Percentiles rank a stretch among this genome's conserved stretches.
phyloP scores from a whole-genome alignment of 2,888 invertebrate genomes.

The Morinoia aosen region DNA sequence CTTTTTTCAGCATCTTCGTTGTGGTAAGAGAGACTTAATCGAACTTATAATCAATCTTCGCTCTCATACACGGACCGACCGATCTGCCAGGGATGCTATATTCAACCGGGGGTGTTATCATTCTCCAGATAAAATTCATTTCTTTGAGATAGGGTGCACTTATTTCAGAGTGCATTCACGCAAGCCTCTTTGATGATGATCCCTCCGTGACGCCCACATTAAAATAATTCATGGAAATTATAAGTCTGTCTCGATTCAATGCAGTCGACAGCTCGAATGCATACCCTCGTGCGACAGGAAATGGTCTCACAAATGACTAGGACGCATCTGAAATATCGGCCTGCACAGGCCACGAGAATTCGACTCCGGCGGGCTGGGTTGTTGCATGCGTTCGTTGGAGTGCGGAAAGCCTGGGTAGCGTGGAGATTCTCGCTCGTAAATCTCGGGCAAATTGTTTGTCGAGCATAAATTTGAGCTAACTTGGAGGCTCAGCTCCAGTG shows the following conservation, averaged over 20 bases:
- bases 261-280: not conserved
- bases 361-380: not conserved
- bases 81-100: not conserved
- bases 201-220: not conserved
- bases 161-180: not conserved
- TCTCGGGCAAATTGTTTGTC: not conserved
- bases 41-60: not conserved
- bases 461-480: not conserved
- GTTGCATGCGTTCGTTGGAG: not conserved
- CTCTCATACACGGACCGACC: not conserved
- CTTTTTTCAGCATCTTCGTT: no score
- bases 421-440: not conserved
- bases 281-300: not conserved
- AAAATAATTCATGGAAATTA: not conserved
- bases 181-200: not conserved
- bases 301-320: not conserved
- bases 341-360: not conserved
- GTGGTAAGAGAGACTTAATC: no score
- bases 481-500: not conserved
- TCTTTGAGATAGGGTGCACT: not conserved
- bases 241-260: conserved; percentile 1
- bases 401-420: not conserved
- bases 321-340: not conserved
- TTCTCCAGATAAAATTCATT: not conserved
- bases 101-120: not conserved